Evolutionary conservation across 2,113 vertebrate species (phyloP), one percentile per base, ranked within the genome.

Genomic region (Epinephelus moara): DNA sequence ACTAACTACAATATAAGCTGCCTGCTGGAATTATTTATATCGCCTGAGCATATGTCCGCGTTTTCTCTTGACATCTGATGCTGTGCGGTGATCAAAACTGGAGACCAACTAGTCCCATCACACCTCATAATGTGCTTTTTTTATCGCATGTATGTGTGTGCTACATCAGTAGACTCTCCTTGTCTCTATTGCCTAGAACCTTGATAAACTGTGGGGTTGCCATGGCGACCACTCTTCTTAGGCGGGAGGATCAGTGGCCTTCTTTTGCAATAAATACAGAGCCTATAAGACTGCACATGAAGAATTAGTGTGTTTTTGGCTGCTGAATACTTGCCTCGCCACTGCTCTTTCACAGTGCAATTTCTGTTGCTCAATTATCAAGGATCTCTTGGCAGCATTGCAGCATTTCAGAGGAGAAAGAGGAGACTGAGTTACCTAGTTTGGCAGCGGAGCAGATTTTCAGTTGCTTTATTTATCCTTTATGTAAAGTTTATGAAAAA

Each of bases 151-250:
- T 62, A 11, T 49, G 42, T 1, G 80, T 25, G 55, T 12, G 79
- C 33, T 17, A 75, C 80, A 88, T 89, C 71, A 75, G 77, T 52
- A 40, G 71, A 89, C 82, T 79, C 89, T 66, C 72, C 67, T 70
- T 78, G 90, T 68, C 86, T 89, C 79, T 64, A 75, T 75, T 69
- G 80, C 86, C 89, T 45, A 33, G 85, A 94, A 90, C 90, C 92
- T 91, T 94, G 94, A 95, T 94, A 94, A 95, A 94, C 93, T 87
- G 91, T 91, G 89, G 15, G 84, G 94, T 95, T 94, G 85, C 93
- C 89, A 92, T 92, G 92, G 90, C 66, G 85, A 95, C 92, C 33
- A 5, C 84, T 83, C 88, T 91, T 93, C 87, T 80, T 79, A 83
- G 89, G 84, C 89, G 42, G 69, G 82, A 77, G 88, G 90, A 93